Base-by-base conservation (phyloP, 2,113 vertebrate species). In the Empidonax alnorum region DNA sequence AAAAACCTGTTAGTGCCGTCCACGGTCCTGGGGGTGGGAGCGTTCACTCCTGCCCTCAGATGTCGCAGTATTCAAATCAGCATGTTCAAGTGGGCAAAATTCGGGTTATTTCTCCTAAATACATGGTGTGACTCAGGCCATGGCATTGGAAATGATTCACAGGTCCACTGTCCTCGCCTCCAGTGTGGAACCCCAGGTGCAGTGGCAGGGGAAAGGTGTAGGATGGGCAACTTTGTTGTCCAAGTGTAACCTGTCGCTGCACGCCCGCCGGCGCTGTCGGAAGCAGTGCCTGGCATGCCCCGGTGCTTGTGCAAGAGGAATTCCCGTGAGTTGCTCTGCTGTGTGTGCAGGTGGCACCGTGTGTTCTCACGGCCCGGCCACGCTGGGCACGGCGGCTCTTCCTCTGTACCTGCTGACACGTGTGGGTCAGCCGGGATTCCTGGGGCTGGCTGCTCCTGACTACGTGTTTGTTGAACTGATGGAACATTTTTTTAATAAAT, bases 351-450 rank as follows among this genome's bases (percentile, higher is more conserved):
- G 41, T 7, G 39, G n/a, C 21, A 3, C 74, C 0, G 0, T 0
- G 3, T 21, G 23, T 59, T 56, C 49, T 50, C 11, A 1, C 5
- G 0, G 14, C 1, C 1, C 4, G 2, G 52, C 41, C 15, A 0
- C 2, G 1, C 72, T 35, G 39, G 50, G 4, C 33, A 2, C 52
- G 5, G 39, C 1, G 1, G 12, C 23, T 31, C 35, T 55, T 55
- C 1, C 5, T 27, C 17, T 68, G 49, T 59, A 56, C 39, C 44
- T 65, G 37, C 55, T n/a, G 50, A 44, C 9, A 3, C 9, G 12
- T 31, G 52, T 33, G 2, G 3, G 6, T 35, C 4, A 0, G 30
- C 59, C 31, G 17, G 49, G 79, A 12, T 80, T 61, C 49, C 58
- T 27, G 52, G 13, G 12, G 20, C 28, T 69, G 21, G 12, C 39